phyloP scores from a whole-genome alignment of 2,797 vertebrate genomes.

The Melopsittacus undulatus region DNA sequence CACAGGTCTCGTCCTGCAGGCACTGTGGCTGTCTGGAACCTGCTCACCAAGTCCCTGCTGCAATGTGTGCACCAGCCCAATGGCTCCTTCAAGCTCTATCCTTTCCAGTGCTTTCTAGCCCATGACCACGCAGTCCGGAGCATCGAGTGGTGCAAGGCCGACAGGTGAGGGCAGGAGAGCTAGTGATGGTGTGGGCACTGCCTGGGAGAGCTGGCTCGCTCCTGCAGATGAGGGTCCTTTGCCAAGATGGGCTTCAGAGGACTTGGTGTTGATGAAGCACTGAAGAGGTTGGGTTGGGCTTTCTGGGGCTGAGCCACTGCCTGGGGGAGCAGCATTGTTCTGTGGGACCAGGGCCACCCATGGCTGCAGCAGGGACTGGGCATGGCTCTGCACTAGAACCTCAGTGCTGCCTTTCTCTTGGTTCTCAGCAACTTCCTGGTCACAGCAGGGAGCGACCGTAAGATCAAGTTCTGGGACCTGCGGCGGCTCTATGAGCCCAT shows the following conservation, averaged over 20 bases:
- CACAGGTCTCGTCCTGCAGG: conserved; percentile 70
- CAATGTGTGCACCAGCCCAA: conserved; percentile 80
- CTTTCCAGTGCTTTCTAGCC: conserved; percentile 86
- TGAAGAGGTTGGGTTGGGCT: not conserved
- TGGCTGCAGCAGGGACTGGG: accelerated
- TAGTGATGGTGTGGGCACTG: not conserved
- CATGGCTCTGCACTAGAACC: not conserved
- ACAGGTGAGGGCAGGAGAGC: conserved; percentile 78
- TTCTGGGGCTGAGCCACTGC: accelerated
- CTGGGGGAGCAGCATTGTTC: not conserved
- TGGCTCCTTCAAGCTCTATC: conserved; percentile 82
- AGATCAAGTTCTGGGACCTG: conserved; percentile 92
- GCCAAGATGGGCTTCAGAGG: not conserved
- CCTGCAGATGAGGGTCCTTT: not conserved
- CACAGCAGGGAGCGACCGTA: conserved; percentile 89
- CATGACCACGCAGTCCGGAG: conserved; percentile 87
- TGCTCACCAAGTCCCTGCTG: conserved; percentile 84
- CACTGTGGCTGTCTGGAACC: conserved; percentile 89
- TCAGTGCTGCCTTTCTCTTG: conserved; percentile 27
- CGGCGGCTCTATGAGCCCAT: conserved; percentile 82
- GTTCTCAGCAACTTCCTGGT: conserved; percentile 84
- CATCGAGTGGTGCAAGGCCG: conserved; percentile 90
- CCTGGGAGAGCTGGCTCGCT: not conserved
- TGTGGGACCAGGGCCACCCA: accelerated
- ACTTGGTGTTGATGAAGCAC: accelerated